These are phyloP conservation scores for Numida meleagris DNA, from an alignment of 2,113 vertebrate species.

Conservation along the genomic window DNA sequence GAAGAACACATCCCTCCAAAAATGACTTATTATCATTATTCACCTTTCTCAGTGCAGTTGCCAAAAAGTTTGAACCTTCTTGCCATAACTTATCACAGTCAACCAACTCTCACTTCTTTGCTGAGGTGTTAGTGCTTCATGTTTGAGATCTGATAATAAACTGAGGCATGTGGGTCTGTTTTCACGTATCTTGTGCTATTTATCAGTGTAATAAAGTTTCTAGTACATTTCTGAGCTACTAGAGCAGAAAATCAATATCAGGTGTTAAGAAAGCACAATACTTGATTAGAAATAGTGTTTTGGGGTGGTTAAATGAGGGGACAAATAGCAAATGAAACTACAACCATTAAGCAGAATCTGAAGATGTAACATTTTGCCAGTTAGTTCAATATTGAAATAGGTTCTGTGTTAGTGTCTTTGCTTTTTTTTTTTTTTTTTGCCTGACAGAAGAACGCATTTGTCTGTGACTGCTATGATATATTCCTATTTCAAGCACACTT, in stretches of 20 bases:
- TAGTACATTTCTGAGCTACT: neutral
- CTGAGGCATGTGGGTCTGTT: neutral
- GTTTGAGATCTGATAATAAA: neutral
- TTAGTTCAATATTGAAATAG: neutral
- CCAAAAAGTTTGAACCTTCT: neutral
- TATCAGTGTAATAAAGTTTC: neutral
- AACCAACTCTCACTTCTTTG: neutral
- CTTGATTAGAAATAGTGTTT: neutral
- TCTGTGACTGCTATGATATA: neutral
- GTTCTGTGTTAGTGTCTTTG: neutral
- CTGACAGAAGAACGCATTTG: neutral
- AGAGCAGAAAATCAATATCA: neutral
- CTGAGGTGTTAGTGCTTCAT: neutral
- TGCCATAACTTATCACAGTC: neutral
- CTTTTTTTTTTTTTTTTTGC: neutral
- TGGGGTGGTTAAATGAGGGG: neutral
- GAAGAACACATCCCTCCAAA: neutral
- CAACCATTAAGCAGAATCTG: neutral
- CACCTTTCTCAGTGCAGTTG: neutral
- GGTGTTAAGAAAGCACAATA: neutral
- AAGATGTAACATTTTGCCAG: neutral
- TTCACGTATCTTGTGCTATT: neutral
- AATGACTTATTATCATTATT: neutral
- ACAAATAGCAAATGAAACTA: neutral
- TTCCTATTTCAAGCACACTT: neutral